Evolutionary conservation across 2,113 vertebrate genomes (phyloP).

Genomic region (Himantopus leucocephalus): DNA sequence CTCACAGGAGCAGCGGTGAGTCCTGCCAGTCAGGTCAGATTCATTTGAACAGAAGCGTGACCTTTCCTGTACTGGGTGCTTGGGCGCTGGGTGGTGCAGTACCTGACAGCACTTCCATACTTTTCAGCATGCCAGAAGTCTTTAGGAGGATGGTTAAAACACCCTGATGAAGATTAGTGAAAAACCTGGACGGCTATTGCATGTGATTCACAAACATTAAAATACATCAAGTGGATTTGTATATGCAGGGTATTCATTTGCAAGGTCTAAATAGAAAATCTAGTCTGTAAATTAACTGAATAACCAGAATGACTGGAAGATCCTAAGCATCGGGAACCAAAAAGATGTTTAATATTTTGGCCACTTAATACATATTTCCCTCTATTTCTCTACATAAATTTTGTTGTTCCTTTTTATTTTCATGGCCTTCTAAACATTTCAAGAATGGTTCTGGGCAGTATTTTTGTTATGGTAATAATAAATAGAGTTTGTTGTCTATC

Average conservation of each 20-base stretch:
- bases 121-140: neutral
- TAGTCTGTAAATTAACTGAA: neutral
- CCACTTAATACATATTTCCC: neutral
- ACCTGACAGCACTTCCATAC: neutral
- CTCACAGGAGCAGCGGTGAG: accelerated
- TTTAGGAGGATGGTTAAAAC: neutral
- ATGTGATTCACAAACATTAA: neutral
- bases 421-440: neutral
- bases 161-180: neutral
- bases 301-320: neutral
- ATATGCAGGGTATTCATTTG: neutral
- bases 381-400: neutral
- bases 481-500: neutral
- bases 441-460: neutral
- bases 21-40: neutral
- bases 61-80: accelerated
- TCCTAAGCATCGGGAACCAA: neutral
- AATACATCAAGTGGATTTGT: neutral
- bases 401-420: neutral
- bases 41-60: neutral
- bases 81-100: accelerated
- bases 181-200: neutral
- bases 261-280: neutral
- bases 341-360: neutral
- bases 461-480: neutral